Evolutionary conservation across 2,888 invertebrate species (phyloP).

Genomic region (Drosophila fulvimacula): DNA sequence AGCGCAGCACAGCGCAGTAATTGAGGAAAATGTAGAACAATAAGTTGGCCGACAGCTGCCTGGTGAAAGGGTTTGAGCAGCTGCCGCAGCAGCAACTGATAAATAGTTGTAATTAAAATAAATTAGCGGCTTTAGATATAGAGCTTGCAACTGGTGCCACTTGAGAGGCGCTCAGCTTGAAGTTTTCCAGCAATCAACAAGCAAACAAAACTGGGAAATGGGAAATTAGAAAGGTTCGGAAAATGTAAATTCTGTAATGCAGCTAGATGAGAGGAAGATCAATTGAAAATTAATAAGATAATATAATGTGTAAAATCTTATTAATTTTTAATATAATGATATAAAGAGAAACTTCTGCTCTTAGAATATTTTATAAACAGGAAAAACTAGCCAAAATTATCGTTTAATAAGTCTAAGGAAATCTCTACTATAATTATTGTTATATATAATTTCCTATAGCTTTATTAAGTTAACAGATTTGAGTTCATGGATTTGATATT

Average conservation of each 20-base stretch:
- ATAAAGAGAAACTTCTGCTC: no score
- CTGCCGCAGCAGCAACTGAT: conserved; percentile 42
- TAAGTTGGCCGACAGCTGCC: conserved; percentile 51
- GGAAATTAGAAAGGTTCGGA: neutral
- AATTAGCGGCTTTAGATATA: conserved; percentile 46
- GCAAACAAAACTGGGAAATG: neutral
- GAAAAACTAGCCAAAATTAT: no score
- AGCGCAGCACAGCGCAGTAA: conserved; percentile 37
- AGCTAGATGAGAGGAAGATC: no score
- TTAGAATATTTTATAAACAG: no score
- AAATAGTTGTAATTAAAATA: conserved; percentile 58
- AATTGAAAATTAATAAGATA: neutral
- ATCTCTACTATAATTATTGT: neutral
- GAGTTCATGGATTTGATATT: neutral
- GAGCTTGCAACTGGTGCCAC: conserved; percentile 11
- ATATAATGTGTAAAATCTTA: no score
- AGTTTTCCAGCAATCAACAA: neutral
- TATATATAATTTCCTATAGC: neutral
- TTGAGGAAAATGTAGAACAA: conserved; percentile 67
- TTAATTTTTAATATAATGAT: no score
- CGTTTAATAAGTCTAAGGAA: neutral
- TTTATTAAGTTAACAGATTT: neutral
- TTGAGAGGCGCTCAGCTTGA: conserved; percentile 4
- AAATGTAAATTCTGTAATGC: neutral
- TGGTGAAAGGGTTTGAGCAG: conserved; percentile 62